These are phyloP conservation scores for Drosophila persimilis DNA, from an alignment of 1,140 invertebrate species.

Conservation along the genomic window DNA sequence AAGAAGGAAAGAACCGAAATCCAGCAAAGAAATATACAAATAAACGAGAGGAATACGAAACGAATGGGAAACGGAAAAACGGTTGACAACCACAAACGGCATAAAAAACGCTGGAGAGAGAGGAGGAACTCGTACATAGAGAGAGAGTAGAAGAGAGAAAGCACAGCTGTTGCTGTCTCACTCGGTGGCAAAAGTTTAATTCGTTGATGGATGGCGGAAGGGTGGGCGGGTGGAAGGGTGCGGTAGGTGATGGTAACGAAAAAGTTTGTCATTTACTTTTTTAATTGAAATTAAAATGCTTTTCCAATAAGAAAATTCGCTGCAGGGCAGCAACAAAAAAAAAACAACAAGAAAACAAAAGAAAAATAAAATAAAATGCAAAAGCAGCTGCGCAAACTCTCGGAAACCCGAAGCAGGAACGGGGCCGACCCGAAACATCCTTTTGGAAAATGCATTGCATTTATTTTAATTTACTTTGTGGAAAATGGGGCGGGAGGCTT, in stretches of 20 bases:
- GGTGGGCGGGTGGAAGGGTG: not conserved
- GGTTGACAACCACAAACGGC: slow-evolving; percentile 70
- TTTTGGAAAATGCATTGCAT: slow-evolving; percentile 64
- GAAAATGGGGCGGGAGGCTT: not conserved
- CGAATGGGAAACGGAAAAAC: slow-evolving; percentile 78
- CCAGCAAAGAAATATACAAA: slow-evolving; percentile 78
- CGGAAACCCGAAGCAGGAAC: slow-evolving; percentile 19
- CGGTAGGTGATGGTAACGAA: not conserved
- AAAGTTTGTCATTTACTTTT: slow-evolving; percentile 81
- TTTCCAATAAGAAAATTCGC: slow-evolving; percentile 71
- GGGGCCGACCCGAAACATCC: slow-evolving; percentile 9
- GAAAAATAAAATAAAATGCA: slow-evolving; percentile 49
- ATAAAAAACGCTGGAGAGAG: slow-evolving; percentile 36
- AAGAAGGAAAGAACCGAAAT: slow-evolving; percentile 40
- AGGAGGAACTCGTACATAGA: slow-evolving; percentile 22
- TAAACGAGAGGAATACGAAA: slow-evolving; percentile 69
- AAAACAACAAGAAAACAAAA: slow-evolving; percentile 38
- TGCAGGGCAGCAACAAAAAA: slow-evolving; percentile 7
- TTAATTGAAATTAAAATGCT: slow-evolving; percentile 82
- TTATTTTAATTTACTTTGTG: slow-evolving; percentile 80
- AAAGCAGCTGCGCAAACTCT: slow-evolving; percentile 72
- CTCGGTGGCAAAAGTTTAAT: slow-evolving; percentile 53
- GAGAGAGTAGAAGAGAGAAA: slow-evolving; percentile 4
- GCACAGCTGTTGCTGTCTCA: slow-evolving; percentile 40
- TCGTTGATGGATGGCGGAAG: slow-evolving; percentile 37